Evolutionary conservation across 30 jellyfish, hydroid and myxozoan species (phyloP).

Genomic region (Chironex yamaguchii): DNA sequence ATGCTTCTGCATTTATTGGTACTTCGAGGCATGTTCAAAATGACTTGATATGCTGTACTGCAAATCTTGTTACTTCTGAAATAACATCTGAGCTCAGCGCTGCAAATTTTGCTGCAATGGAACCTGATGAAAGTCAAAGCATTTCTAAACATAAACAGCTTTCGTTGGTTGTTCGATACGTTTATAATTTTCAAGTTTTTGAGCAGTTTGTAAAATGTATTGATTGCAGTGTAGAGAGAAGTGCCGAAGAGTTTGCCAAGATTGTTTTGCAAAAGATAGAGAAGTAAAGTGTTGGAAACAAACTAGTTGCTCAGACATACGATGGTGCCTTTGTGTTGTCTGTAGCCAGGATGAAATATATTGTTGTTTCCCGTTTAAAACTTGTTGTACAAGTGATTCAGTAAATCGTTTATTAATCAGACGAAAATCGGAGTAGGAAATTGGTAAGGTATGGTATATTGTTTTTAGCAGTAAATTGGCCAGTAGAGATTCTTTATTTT

Average conservation of each 20-base stretch:
- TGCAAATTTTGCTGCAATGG: constrained; percentile 31
- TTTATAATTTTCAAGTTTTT: constrained; percentile 9
- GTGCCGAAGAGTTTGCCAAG: constrained; percentile 13
- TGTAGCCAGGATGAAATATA: too few relatives aligned
- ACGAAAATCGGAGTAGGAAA: too few relatives aligned
- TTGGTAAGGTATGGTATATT: too few relatives aligned
- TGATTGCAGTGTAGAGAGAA: constrained; percentile 35
- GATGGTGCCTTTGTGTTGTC: constrained; percentile 40
- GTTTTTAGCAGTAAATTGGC: too few relatives aligned
- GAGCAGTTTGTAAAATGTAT: constrained; percentile 13
- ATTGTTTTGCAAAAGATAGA: constrained; percentile 14
- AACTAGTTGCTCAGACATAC: constrained; percentile 49
- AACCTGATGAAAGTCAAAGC: constrained; percentile 36
- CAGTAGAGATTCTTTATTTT: too few relatives aligned
- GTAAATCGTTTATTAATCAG: too few relatives aligned
- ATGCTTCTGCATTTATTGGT: constrained; percentile 32
- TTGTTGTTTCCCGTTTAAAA: too few relatives aligned
- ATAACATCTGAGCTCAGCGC: constrained; percentile 13
- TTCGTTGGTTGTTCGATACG: constrained; percentile 28
- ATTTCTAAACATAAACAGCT: constrained; percentile 32
- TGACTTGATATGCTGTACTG: constrained; percentile 2
- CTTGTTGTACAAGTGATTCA: too few relatives aligned
- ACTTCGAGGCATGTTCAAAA: constrained; percentile 33
- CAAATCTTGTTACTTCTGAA: background rate
- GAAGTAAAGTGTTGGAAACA: constrained; percentile 12